A percentile compares a stretch with the other conserved stretches of the same genome.
These are phyloP conservation scores for Thalassophryne amazonica DNA, from an alignment of 2,797 vertebrate genomes.

Conservation along the genomic window DNA sequence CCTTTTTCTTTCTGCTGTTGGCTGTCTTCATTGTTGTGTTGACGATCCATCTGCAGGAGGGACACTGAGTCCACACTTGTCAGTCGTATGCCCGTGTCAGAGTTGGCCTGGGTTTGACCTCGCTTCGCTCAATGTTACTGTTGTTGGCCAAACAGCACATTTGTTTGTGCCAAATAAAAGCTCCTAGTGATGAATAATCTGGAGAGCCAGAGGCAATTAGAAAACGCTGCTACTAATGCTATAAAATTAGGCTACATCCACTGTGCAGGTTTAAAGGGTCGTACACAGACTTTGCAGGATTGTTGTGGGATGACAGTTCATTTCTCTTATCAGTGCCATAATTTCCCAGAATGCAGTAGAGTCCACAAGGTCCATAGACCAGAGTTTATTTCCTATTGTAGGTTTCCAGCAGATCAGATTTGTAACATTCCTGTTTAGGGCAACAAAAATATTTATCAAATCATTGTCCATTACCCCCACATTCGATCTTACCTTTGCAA, in stretches of 20 bases:
- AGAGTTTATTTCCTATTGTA: constrained; percentile 78
- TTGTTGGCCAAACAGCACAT: constrained; percentile 40
- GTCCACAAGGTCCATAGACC: constrained; percentile 71
- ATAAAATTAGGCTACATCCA: constrained; percentile 4
- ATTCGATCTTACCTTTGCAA: background rate
- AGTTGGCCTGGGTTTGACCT: constrained; percentile 39
- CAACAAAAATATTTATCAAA: constrained; percentile 23
- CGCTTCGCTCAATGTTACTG: constrained; percentile 38
- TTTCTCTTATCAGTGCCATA: constrained; percentile 62
- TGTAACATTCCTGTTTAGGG: constrained; percentile 47
- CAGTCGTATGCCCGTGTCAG: constrained; percentile 18
- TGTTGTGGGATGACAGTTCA: constrained; percentile 47
- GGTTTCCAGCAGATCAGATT: constrained; percentile 56
- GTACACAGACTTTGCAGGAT: constrained; percentile 35
- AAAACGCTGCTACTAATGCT: constrained; percentile 5
- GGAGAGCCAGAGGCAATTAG: constrained; percentile 12
- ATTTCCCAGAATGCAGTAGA: constrained; percentile 73
- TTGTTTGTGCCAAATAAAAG: constrained; percentile 32
- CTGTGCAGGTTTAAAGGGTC: constrained; percentile 31
- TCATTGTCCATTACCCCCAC: background rate
- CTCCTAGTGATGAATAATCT: constrained; percentile 31
- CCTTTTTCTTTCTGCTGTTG: constrained; percentile 8
- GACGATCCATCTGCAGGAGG: constrained; percentile 24
- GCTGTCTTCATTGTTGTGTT: constrained; percentile 17
- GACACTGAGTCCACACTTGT: constrained; percentile 23